Percentiles rank a stretch among this genome's conserved stretches.
Conservation (phyloP, 1,140 invertebrate genomes). For the Macrosteles quadrilineatus region DNA sequence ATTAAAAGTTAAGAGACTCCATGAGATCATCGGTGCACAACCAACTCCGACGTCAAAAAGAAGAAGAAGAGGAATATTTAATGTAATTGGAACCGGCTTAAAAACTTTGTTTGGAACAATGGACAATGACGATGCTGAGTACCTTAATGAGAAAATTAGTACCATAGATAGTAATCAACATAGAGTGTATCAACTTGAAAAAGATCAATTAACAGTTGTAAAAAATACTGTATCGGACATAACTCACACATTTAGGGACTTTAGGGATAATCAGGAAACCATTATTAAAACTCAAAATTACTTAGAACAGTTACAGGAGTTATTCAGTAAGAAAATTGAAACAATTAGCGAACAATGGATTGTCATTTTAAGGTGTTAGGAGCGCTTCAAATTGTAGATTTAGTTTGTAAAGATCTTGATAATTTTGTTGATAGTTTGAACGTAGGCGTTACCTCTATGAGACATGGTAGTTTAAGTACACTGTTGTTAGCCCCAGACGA, state of each 20-base stretch:
- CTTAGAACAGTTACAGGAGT: slow-evolving; percentile 7
- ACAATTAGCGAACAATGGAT: not conserved
- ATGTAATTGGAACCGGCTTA: not conserved
- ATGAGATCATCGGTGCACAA: not conserved
- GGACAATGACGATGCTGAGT: slow-evolving; percentile 11
- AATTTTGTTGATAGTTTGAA: not conserved
- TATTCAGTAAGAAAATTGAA: not conserved
- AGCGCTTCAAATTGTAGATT: not conserved
- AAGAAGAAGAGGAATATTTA: slow-evolving; percentile 5
- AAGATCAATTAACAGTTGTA: slow-evolving; percentile 9
- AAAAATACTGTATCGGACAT: slow-evolving; percentile 3
- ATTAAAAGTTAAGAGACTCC: not conserved
- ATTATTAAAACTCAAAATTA: slow-evolving; percentile 14
- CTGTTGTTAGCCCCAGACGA: no score
- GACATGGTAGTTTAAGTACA: no score
- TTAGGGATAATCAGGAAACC: not conserved
- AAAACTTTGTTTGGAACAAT: slow-evolving; percentile 18
- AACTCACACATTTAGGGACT: slow-evolving; percentile 7
- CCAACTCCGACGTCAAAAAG: not conserved
- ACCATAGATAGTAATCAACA: slow-evolving; percentile 6
- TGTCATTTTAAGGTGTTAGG: not conserved
- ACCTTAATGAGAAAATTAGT: not conserved
- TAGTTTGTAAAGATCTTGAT: slow-evolving; percentile 5
- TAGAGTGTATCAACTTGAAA: slow-evolving; percentile 16
- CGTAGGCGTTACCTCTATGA: not conserved